phyloP scores from a whole-genome alignment of 1,140 invertebrate species.

The Mercenaria mercenaria region DNA sequence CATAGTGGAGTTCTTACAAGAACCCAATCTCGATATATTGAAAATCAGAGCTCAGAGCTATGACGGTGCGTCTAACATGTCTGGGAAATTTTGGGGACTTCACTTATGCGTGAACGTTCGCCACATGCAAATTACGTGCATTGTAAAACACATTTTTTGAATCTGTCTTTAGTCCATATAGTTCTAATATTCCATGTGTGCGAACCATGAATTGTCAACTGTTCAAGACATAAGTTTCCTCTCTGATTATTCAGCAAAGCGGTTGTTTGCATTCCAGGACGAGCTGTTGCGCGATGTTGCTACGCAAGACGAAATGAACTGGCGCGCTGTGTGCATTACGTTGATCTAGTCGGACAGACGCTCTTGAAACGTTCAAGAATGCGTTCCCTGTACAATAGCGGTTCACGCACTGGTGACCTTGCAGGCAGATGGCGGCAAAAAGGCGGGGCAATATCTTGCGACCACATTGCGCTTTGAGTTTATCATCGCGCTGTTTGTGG shows the following conservation, averaged over 20 bases:
- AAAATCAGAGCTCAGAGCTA: constrained; percentile 13
- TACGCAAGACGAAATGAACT: not conserved
- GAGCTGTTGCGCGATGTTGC: not conserved
- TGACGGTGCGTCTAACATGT: too few species aligned
- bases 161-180: constrained; percentile 4
- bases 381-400: constrained; percentile 16
- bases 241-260: constrained; percentile 5
- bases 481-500: constrained; percentile 4
- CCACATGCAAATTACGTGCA: constrained; percentile 16
- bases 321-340: not conserved
- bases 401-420: not conserved
- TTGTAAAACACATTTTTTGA: not conserved
- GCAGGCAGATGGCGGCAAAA: not conserved
- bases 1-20: not conserved
- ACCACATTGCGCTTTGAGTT: too few species aligned
- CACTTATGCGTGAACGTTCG: not conserved
- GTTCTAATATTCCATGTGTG: too few species aligned
- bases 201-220: too few species aligned
- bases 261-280: constrained; percentile 5
- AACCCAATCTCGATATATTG: constrained; percentile 1
- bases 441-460: too few species aligned
- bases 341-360: not conserved
- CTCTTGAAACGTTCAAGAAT: constrained; percentile 12
- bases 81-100: not conserved
- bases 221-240: not conserved